Evolutionary conservation across 2,888 invertebrate genomes (phyloP).

Genomic region (Xanthorhoe designata): DNA sequence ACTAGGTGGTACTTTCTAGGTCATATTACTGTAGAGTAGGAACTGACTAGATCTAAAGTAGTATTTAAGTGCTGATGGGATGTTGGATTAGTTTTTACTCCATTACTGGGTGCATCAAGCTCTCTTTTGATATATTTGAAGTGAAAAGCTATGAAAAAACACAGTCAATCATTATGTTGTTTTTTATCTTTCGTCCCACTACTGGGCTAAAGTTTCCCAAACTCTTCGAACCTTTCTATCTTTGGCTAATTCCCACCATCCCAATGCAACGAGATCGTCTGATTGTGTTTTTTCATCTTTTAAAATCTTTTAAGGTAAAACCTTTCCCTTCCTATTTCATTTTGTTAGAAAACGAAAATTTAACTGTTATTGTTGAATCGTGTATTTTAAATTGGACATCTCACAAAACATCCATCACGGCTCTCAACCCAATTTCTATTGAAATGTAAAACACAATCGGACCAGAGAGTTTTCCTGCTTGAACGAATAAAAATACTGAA

Average conservation of each 20-base stretch:
- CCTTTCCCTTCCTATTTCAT: neutral
- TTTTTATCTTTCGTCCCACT: too few relatives aligned
- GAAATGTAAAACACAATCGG: slow-evolving; percentile 37
- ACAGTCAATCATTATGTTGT: too few relatives aligned
- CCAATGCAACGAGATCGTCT: too few relatives aligned
- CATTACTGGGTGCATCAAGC: too few relatives aligned
- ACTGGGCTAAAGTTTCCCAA: too few relatives aligned
- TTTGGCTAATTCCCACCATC: too few relatives aligned
- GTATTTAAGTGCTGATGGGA: neutral
- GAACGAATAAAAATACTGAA: slow-evolving; percentile 35
- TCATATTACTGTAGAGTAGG: neutral
- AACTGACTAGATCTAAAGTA: neutral
- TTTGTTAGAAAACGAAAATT: slow-evolving; percentile 1
- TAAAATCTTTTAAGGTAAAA: neutral
- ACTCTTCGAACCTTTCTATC: too few relatives aligned
- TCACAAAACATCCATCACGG: slow-evolving; percentile 26
- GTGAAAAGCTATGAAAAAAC: too few relatives aligned
- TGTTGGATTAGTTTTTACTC: too few relatives aligned
- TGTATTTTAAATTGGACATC: slow-evolving; percentile 20
- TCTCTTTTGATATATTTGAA: too few relatives aligned
- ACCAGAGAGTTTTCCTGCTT: slow-evolving; percentile 29
- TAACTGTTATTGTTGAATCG: slow-evolving; percentile 5
- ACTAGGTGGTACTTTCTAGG: neutral
- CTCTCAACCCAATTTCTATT: slow-evolving; percentile 30
- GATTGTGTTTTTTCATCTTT: neutral